Evolutionary conservation across 2,797 vertebrate species (phyloP), one percentile per base, ranked within the genome.

Genomic region (Miichthys miiuy): DNA sequence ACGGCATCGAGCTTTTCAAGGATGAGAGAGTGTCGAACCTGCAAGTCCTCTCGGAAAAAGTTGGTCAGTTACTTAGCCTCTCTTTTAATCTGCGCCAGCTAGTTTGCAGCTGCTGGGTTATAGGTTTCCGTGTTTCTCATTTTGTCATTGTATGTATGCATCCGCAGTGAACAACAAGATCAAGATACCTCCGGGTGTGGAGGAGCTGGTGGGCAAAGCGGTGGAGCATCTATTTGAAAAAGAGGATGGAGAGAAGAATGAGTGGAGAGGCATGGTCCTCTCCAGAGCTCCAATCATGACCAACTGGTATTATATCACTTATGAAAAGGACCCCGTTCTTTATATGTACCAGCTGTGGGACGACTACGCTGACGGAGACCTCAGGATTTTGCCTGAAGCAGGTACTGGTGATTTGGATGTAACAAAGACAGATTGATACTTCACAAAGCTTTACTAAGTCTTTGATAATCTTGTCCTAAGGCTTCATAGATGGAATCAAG

Each of bases 301-400:
- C 87, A 95, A 96, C 87, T 96, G 96, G 96, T 96, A 96, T 91
- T 96, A 96, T 83, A 96, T 96, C 90, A 96, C 96, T 77, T 96
- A 96, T 70, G 96, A 96, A 93, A 96, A 96, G 91, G 96, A 96
- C 93, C 96, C 96, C 2, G 96, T 96, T 80, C 95, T 96, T 79
- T 96, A 96, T 86, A 96, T 96, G 96, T 96, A 96, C 84, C 96
- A 96, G 93, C 87, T 96, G 76, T 96, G 96, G 95, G 96, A 96
- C n/a, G 96, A 96, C 89, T 96, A 95, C 42, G 94, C 95, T 74
- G 96, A 96, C 3, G 96, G 96, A 64, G 95, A 96, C 87, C 95
- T 96, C 74, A 92, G 96, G 84, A 96, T 96, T 91, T 85, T 96
- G 90, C 96, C 96, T 65, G 96, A 96, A 94, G 95, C 95, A 91